A percentile compares a stretch with the other conserved stretches of the same genome.
Conservation (phyloP, 2,113 vertebrate species). For the Apteryx owenii region DNA sequence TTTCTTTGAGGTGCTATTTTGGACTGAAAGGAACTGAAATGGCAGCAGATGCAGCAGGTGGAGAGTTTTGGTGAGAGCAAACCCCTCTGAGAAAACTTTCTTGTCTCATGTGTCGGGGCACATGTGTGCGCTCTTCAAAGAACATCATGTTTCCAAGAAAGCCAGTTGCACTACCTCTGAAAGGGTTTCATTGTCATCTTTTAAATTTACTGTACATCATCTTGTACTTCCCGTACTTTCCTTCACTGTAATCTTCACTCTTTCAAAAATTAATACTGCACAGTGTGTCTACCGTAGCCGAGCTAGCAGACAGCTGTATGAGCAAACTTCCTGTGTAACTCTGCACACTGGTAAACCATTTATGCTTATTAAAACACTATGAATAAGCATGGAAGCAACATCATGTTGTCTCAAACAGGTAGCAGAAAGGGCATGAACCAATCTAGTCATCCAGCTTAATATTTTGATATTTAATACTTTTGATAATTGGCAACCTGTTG, state of each 20-base stretch:
- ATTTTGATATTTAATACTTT: not conserved
- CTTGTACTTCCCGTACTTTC: not conserved
- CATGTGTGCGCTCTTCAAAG: fast-evolving
- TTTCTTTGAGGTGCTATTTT: not conserved
- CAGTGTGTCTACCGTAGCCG: not conserved
- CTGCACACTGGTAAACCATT: not conserved
- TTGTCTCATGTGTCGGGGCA: not conserved
- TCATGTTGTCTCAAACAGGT: not conserved
- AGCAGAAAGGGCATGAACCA: not conserved
- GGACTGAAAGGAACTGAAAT: not conserved
- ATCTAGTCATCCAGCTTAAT: not conserved
- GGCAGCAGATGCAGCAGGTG: not conserved
- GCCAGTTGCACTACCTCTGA: not conserved
- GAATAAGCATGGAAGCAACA: not conserved
- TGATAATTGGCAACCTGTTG: not conserved
- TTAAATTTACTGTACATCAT: not conserved
- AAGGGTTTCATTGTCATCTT: not conserved
- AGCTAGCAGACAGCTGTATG: fast-evolving
- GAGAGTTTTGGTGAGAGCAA: not conserved
- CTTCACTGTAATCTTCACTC: fast-evolving
- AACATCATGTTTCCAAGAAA: not conserved
- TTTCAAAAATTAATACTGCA: not conserved
- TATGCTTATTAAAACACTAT: not conserved
- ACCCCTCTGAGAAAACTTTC: not conserved
- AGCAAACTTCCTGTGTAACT: not conserved